Evolutionary conservation across 2,113 vertebrate species (phyloP).

Genomic region (Hyperopisus bebe): DNA sequence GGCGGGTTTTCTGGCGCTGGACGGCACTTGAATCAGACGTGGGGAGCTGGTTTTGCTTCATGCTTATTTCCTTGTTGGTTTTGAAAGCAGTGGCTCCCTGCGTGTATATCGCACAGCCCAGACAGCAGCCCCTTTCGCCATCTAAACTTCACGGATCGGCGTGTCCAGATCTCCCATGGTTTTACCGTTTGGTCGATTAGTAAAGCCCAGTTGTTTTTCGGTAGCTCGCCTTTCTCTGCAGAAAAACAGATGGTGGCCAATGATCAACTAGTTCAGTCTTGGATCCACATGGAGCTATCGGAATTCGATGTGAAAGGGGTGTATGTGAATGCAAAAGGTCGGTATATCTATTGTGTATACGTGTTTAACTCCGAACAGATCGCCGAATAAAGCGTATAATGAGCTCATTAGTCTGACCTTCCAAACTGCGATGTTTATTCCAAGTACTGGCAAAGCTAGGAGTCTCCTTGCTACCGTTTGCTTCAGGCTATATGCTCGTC

Average conservation of each 20-base stretch:
- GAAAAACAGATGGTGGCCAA: neutral
- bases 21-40: neutral
- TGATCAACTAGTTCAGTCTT: neutral
- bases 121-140: neutral
- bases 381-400: neutral
- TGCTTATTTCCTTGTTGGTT: neutral
- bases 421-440: neutral
- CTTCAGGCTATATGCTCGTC: neutral
- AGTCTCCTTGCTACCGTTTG: neutral
- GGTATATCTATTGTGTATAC: neutral
- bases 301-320: neutral
- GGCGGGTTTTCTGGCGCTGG: neutral
- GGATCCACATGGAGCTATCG: neutral
- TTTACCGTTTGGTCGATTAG: neutral
- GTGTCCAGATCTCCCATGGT: neutral
- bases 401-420: neutral
- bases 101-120: neutral
- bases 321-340: neutral
- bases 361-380: neutral
- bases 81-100: neutral
- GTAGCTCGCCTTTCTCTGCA: neutral
- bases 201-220: neutral
- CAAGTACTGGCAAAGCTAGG: neutral
- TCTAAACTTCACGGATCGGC: neutral
- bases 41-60: neutral